These are phyloP conservation scores for Archaeoteleia sp. DNA, from an alignment of 2,888 invertebrate species.

Conservation along the genomic window DNA sequence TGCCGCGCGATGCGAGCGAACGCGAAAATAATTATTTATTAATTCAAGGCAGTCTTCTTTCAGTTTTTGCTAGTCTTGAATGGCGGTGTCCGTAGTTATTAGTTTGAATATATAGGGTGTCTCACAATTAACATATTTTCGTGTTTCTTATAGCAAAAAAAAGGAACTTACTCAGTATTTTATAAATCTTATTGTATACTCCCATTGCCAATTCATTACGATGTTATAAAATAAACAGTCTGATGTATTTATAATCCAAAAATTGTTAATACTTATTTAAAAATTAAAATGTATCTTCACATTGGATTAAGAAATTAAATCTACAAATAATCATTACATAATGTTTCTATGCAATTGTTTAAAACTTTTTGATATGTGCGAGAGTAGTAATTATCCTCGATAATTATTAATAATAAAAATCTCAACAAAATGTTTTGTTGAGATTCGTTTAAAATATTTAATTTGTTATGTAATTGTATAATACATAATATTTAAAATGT, in stretches of 20 bases:
- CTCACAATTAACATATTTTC: conserved; percentile 36
- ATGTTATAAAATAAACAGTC: too few species aligned
- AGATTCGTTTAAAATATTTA: neutral
- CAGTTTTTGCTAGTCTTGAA: conserved; percentile 59
- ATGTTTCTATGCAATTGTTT: too few species aligned
- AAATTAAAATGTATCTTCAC: too few species aligned
- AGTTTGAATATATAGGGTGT: conserved; percentile 56
- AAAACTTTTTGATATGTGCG: neutral
- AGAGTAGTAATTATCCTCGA: neutral
- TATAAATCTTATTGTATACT: neutral
- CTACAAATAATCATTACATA: too few species aligned
- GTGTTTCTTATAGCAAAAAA: neutral
- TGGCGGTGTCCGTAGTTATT: conserved; percentile 50
- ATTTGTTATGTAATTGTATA: neutral
- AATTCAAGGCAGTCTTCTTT: conserved; percentile 67
- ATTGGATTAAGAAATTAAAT: too few species aligned
- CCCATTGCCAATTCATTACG: too few species aligned
- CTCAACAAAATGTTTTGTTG: neutral
- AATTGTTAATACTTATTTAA: too few species aligned
- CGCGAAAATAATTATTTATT: conserved; percentile 59
- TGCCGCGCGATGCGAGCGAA: conserved; percentile 20
- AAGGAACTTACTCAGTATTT: too few species aligned
- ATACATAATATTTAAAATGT: neutral
- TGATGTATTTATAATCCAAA: too few species aligned
- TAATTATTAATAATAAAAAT: neutral